Percentiles rank a stretch among this genome's conserved stretches.
phyloP scores from a whole-genome alignment of 2,888 invertebrate species.

The Serrognathus titanus region DNA sequence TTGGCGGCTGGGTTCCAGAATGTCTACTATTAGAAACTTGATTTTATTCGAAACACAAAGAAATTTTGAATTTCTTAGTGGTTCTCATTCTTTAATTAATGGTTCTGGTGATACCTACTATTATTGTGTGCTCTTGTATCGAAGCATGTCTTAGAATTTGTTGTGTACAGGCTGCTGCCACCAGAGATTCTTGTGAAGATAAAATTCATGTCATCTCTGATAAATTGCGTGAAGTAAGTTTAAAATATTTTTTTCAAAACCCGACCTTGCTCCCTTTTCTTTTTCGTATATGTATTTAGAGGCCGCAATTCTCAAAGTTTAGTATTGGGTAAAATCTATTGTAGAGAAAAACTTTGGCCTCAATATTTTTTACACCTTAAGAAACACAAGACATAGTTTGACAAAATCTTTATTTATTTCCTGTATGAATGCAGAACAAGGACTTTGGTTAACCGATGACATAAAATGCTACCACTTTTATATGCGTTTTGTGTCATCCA shows the following conservation, averaged over 20 bases:
- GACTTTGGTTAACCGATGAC: no score
- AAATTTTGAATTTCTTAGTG: not conserved
- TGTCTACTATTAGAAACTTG: conserved; percentile 4
- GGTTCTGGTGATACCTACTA: not conserved
- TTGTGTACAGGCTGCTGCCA: conserved; percentile 65
- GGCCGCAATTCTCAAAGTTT: no score
- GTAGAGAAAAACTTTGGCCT: no score
- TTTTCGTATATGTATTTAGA: not conserved
- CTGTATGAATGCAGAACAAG: not conserved
- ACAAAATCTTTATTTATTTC: no score
- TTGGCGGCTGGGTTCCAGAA: conserved; percentile 9
- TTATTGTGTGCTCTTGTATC: conserved; percentile 2
- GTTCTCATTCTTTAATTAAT: not conserved
- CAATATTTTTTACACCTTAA: no score
- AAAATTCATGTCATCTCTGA: conserved; percentile 70
- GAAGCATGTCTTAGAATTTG: conserved; percentile 31
- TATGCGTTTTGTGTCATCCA: no score
- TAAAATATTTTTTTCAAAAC: conserved; percentile 32
- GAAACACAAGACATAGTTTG: no score
- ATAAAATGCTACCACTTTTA: no score
- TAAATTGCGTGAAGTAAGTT: conserved; percentile 72
- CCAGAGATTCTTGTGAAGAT: conserved; percentile 70
- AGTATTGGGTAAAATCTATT: no score
- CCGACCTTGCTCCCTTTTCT: not conserved
- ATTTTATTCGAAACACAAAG: not conserved